A percentile compares a stretch with the other conserved stretches of the same genome.
Evolutionary conservation across 1,140 invertebrate species (phyloP).

Genomic region (Cydia amplana): DNA sequence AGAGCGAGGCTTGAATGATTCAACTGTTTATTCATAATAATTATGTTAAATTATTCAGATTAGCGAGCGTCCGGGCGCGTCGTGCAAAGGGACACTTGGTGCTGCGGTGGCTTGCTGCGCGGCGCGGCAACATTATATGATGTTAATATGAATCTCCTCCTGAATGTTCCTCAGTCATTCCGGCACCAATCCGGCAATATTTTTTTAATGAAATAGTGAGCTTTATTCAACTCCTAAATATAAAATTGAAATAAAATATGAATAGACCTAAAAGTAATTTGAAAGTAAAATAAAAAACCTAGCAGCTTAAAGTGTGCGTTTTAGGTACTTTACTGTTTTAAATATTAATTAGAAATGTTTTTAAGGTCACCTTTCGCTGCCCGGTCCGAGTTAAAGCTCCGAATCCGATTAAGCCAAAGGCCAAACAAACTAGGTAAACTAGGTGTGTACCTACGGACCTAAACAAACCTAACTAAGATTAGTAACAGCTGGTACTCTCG

Average conservation of each 20-base stretch:
- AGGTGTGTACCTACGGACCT: too few relatives aligned
- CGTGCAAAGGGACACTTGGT: background rate
- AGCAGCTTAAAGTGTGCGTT: background rate
- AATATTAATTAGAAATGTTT: too few relatives aligned
- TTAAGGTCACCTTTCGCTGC: too few relatives aligned
- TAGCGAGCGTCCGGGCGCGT: background rate
- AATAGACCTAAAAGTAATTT: background rate
- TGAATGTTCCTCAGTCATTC: background rate
- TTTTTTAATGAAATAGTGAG: background rate
- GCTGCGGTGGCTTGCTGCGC: too few relatives aligned
- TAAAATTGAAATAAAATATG: background rate
- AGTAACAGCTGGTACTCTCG: too few relatives aligned
- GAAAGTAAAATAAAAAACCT: background rate
- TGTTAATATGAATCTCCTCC: too few relatives aligned
- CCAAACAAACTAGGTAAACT: too few relatives aligned
- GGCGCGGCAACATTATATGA: too few relatives aligned
- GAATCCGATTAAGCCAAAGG: too few relatives aligned
- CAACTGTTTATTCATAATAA: constrained; percentile 4
- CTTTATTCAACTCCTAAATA: background rate
- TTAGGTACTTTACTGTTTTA: background rate
- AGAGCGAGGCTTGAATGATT: background rate
- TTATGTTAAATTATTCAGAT: constrained; percentile 5
- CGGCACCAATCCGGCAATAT: background rate
- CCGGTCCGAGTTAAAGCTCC: too few relatives aligned
- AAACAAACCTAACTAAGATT: too few relatives aligned